Evolutionary conservation across 2,113 vertebrate species (phyloP), one percentile per base, ranked within the genome.

Genomic region (Pangasianodon gigas): DNA sequence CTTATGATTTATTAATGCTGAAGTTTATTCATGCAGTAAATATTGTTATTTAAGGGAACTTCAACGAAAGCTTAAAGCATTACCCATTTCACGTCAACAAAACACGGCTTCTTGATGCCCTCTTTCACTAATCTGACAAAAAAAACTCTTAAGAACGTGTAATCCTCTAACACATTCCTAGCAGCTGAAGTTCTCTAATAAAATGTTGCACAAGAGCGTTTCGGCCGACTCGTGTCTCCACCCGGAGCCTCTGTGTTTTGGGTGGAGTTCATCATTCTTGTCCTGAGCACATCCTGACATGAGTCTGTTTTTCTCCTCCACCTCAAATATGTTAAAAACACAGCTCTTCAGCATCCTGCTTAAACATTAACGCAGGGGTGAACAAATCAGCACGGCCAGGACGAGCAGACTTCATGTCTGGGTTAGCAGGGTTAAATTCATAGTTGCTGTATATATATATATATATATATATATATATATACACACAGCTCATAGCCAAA

Each of bases 251-350:
- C 24, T 5, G 21, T 16, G 44, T 77, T 46, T 24, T 26, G 74
- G 21, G 74, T 77, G 74, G 16, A 65, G 75, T 37, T 65, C 44
- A 32, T 80, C 26, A 32, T 88, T 88, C 29, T 58, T 54, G 44
- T 54, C 65, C 32, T 86, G 87, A 81, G 29, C 26, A 65, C 19
- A 88, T 88, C 58, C 44, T 77, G 41, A 80, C 41, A 80, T 14
- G 56, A 88, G 56, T 80, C 75, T 46, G 21, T 87, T 75, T 77
- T 51, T 41, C 18, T 37, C 71, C 52, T 75, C 65, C 51, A 44
- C 24, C 14, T 8, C 41, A 14, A 46, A 26, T 44, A 37, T 32
- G 32, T 77, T 37, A 37, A 41, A 74, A 9, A 16, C 1, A 26
- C 16, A 51, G 44, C 69, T 58, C 6, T 44, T 60, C 11, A 87